Evolutionary conservation across 1,140 invertebrate species (phyloP).

Genomic region (Saccostrea cuccullata): DNA sequence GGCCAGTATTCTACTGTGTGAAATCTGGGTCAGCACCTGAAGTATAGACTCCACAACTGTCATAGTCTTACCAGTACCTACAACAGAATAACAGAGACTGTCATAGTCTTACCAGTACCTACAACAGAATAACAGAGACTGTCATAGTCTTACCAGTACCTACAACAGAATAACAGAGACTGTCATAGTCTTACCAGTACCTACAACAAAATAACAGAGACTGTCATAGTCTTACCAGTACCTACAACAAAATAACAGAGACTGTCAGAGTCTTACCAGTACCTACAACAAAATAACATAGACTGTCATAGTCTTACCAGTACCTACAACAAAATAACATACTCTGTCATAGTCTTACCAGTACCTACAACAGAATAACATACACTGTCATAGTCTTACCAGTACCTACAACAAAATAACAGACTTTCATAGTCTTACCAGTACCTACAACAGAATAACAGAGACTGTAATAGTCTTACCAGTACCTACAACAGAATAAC

Average conservation of each 20-base stretch:
- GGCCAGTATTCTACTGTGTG: constrained; percentile 84
- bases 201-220: constrained; percentile 73
- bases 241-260: background rate
- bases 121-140: constrained; percentile 85
- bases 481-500: no score
- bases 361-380: no score
- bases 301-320: background rate
- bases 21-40: constrained; percentile 82
- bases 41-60: constrained; percentile 92
- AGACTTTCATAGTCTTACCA: constrained; percentile 94
- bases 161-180: constrained; percentile 92
- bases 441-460: constrained; percentile 78
- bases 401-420: no score
- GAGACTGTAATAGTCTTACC: no score
- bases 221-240: constrained; percentile 94
- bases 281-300: no score
- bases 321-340: constrained; percentile 92
- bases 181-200: constrained; percentile 94
- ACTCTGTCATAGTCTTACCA: constrained; percentile 71
- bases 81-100: background rate
- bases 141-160: constrained; percentile 80
- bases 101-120: background rate
- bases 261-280: no score
- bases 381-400: no score
- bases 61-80: constrained; percentile 90